A percentile compares a stretch with the other conserved stretches of the same genome.
Conservation (phyloP, 2,113 vertebrate species). For the Microcebus tavaratra region DNA sequence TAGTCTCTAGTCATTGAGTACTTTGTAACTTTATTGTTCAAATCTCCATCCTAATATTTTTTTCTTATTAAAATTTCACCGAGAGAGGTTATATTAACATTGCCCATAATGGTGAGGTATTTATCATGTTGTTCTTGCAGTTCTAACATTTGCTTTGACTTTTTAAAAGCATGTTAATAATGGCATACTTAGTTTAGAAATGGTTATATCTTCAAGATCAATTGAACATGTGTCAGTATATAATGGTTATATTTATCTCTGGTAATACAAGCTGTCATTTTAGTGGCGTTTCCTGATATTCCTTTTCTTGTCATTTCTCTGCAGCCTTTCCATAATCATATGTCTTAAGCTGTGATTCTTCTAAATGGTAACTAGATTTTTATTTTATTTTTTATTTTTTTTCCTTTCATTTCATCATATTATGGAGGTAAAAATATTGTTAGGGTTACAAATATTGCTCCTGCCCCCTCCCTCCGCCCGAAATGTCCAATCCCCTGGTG, state of each 20-base stretch:
- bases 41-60: not conserved
- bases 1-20: not conserved
- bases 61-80: conserved; percentile 3
- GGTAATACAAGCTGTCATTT: not conserved
- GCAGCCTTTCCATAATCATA: not conserved
- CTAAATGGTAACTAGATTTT: not conserved
- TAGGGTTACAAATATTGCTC: too few relatives aligned
- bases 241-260: not conserved
- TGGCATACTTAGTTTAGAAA: not conserved
- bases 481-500: too few relatives aligned
- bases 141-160: not conserved
- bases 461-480: too few relatives aligned
- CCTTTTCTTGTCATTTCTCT: not conserved
- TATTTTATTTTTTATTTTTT: too few relatives aligned
- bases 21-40: not conserved
- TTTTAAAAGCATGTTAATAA: not conserved
- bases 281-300: not conserved
- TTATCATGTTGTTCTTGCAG: not conserved
- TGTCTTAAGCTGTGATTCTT: not conserved
- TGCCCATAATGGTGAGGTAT: not conserved
- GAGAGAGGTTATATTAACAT: not conserved
- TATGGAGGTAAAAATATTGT: too few relatives aligned
- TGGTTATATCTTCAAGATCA: not conserved
- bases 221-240: not conserved
- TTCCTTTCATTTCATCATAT: too few relatives aligned